Base-by-base conservation (phyloP, 53 echinoderm and acorn worm species). In the Hippasteria phrygiana region DNA sequence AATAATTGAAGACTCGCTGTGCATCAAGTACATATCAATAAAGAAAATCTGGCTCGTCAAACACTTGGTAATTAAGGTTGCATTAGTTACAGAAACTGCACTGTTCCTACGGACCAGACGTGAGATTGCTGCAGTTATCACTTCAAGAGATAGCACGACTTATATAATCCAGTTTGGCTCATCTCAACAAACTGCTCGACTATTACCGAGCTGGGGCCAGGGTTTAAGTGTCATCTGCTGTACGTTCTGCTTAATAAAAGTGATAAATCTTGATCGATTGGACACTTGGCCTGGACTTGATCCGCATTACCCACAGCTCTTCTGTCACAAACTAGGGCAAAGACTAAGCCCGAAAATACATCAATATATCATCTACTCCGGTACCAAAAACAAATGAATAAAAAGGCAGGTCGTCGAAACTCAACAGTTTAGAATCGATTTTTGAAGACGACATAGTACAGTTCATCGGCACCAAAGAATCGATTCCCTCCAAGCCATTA, bases 21-120 rank as follows among this genome's bases (percentile, higher is more conserved):
- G 65, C 65, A 65, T 65, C 65, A 65, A 65, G 28, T 65, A 33
- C 65, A 65, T 48, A 14, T 33, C 65, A 33, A 54, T 16, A 54
- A n/a, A n/a, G n/a, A n/a, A n/a, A n/a, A n/a, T n/a, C n/a, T n/a
- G n/a, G n/a, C n/a, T n/a, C n/a, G n/a, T n/a, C n/a, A n/a, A 54
- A 54, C 54, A 54, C 17, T 20, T 54, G 54, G 54, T 54, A 54
- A 54, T 54, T 54, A 54, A 54, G 18, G 54, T 54, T 54, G 17
- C 54, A 54, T 16, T 20, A 20, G 54, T 54, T 11, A 54, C 54
- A 12, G 18, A 12, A 54, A 54, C 17, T 54, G 4, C 13, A 17
- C 20, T 54, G 54, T 54, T 54, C 20, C 54, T 54, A 54, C 12
- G 54, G 3, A 54, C 14, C 14, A 17, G 17, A 54, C 54, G 13